phyloP scores from a whole-genome alignment of 1,140 invertebrate species.

The Hirudo medicinalis region DNA sequence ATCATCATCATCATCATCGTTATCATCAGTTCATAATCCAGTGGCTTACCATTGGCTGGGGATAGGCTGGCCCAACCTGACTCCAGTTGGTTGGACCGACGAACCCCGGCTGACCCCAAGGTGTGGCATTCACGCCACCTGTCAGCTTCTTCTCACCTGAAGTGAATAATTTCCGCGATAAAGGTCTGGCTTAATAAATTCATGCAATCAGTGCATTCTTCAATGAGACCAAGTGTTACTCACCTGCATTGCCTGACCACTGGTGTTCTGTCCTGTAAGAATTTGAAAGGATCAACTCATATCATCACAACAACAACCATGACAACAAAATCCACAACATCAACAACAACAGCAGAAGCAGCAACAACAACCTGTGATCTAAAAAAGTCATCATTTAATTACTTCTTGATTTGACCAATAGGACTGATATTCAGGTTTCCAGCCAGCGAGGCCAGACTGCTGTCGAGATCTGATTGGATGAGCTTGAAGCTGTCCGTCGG shows the following conservation, averaged over 20 bases:
- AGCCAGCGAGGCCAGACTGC: slow-evolving; percentile 14
- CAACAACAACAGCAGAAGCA: no score
- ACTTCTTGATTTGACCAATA: slow-evolving; percentile 16
- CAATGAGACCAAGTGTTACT: no score
- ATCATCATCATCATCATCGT: no score
- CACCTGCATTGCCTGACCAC: slow-evolving; percentile 6
- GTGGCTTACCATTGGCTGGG: no score
- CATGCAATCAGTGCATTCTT: no score
- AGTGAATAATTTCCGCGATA: not conserved
- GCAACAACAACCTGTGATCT: no score
- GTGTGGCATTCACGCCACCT: not conserved
- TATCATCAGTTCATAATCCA: no score
- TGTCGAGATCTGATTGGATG: slow-evolving; percentile 14
- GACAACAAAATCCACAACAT: not conserved
- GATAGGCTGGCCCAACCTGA: not conserved
- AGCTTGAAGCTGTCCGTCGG: slow-evolving; percentile 11
- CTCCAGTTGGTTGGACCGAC: not conserved
- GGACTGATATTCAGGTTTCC: slow-evolving; percentile 11
- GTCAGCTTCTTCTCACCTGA: slow-evolving; percentile 16
- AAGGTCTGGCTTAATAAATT: not conserved
- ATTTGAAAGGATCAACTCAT: not conserved
- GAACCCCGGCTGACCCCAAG: slow-evolving; percentile 1
- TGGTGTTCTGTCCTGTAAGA: slow-evolving; percentile 14
- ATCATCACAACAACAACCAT: not conserved
- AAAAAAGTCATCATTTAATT: not conserved